Percentiles rank a stretch among this genome's conserved stretches.
phyloP scores from a whole-genome alignment of 2,888 invertebrate species.

The Trileptium ribeirensis region DNA sequence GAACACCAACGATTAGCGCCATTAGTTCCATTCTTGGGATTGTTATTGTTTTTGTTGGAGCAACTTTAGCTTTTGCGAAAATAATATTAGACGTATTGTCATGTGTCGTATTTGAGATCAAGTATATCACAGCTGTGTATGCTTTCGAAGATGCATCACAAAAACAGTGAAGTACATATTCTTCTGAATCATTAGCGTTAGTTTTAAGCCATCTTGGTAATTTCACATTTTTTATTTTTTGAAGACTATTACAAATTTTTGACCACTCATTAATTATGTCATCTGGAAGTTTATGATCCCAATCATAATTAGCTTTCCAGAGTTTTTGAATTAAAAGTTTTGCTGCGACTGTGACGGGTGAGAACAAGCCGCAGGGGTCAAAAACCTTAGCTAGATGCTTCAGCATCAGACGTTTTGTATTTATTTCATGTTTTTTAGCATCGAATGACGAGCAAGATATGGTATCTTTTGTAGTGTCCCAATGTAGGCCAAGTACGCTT shows the following conservation, averaged over 20 bases:
- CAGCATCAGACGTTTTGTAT: conserved; percentile 30
- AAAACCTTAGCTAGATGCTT: conserved; percentile 31
- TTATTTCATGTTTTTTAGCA: no score
- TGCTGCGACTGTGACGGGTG: conserved; percentile 25
- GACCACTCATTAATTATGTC: neutral
- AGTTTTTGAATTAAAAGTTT: conserved; percentile 41
- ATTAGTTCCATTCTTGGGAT: conserved; percentile 32
- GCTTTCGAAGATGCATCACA: no score
- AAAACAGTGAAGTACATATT: conserved; percentile 29
- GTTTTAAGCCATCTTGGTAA: neutral
- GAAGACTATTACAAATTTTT: neutral
- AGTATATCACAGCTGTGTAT: conserved; percentile 36
- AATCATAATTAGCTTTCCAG: conserved; percentile 35
- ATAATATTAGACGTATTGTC: conserved; percentile 17
- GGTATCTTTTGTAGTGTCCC: conserved; percentile 18
- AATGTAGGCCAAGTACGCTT: conserved; percentile 18
- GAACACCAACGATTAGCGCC: neutral
- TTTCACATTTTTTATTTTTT: neutral
- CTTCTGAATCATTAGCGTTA: neutral
- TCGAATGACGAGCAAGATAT: neutral
- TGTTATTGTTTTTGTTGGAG: conserved; percentile 35
- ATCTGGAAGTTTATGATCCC: conserved; percentile 38
- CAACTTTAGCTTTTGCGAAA: conserved; percentile 34
- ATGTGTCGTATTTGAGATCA: conserved; percentile 2
- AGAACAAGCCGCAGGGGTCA: conserved; percentile 37